Evolutionary conservation across 2,888 invertebrate genomes (phyloP), one percentile per base, ranked within the genome.

Genomic region (Phaonia tiefii): DNA sequence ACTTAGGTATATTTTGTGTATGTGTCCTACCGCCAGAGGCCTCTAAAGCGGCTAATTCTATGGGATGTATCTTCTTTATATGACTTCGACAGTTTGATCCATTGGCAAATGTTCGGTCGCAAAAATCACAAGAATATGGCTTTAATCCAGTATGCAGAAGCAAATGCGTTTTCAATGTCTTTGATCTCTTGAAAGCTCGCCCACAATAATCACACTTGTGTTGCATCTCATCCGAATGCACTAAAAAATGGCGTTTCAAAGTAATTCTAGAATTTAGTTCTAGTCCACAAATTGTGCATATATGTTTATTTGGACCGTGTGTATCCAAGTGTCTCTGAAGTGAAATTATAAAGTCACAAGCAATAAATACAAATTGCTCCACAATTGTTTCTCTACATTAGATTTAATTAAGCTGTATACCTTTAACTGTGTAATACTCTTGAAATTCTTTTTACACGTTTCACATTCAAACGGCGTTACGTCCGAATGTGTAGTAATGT

Each of bases 401-500:
- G 37, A 17, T 25, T 26, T 25, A 39, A 25, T 54, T 63, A 15
- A 42, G 1, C 13, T 15, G 44, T 22, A 49, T 72, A 86, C 86
- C 84, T 86, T 86, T 31, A 89, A 67, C 1, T 89, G 86, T n/a
- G 85, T 85, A 49, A 86, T 84, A 80, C 88, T 90, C 80, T 91
- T 91, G 66, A 91, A 91, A 49, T 87, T 88, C 71, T 91, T 91
- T 31, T 89, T 87, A 85, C 91, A 91, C 22, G 90, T 90, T 3
- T 90, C 88, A 80, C 92, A 92, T 72, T 91, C 89, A 83, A 89
- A 92, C 0, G 92, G 92, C 0, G 90, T 89, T 10, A 91, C 90
- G n/a, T 92, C 91, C n/a, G 91, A 91, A 80, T 92, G 92, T 31
- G 89, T 91, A 0, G 91, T 87, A 83, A 91, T 89, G 80, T 92